phyloP scores from a whole-genome alignment of 2,113 vertebrate genomes.

The Sinocyclocheilus rhinocerous region DNA sequence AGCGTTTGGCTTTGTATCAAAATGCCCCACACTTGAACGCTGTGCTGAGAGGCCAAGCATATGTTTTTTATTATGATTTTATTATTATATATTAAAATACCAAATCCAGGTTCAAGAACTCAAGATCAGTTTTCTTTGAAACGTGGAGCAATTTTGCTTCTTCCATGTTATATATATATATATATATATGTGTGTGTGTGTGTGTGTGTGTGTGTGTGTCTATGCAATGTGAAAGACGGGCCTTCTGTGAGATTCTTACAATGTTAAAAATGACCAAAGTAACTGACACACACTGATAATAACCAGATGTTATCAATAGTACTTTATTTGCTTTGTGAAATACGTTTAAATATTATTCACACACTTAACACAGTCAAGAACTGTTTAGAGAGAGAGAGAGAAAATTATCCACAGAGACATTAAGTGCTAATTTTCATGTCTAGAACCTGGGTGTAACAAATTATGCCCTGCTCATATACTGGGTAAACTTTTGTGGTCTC shows the following conservation, averaged over 20 bases:
- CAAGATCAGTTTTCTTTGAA: constrained; percentile 16
- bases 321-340: constrained; percentile 17
- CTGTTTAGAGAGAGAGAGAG: constrained; percentile 48
- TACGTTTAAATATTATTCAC: constrained; percentile 55
- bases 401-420: constrained; percentile 52
- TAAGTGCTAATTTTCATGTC: constrained; percentile 58
- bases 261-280: constrained; percentile 30
- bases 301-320: constrained; percentile 49
- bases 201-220: background rate
- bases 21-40: background rate
- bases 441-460: constrained; percentile 70
- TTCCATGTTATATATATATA: background rate
- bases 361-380: constrained; percentile 48
- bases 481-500: constrained; percentile 36
- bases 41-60: constrained; percentile 42
- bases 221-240: background rate
- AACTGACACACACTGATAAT: constrained; percentile 35
- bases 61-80: constrained; percentile 54
- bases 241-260: constrained; percentile 6
- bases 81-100: constrained; percentile 54
- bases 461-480: constrained; percentile 62
- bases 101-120: constrained; percentile 41
- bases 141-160: background rate
- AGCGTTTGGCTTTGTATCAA: constrained; percentile 42
- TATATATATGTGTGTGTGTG: background rate